Evolutionary conservation across 2,797 vertebrate genomes (phyloP), one percentile per base, ranked within the genome.

Genomic region (Etheostoma perlongum): DNA sequence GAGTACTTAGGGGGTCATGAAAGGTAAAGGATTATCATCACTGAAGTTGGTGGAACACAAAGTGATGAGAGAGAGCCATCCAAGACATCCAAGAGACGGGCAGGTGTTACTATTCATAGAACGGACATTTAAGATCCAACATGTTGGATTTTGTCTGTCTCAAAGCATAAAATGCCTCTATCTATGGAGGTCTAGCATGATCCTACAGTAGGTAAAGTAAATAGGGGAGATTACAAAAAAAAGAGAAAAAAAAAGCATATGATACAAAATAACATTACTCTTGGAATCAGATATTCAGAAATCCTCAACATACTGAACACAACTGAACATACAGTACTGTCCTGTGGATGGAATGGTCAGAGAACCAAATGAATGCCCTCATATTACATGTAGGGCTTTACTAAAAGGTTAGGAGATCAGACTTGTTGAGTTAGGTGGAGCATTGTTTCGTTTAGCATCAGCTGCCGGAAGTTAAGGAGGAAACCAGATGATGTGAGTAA

Each of bases 71-170:
- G 54, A 30, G 46, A 72, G 15, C 6, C 25, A 47, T 53, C 25
- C 6, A 27, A 23, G 8, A 47, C 44, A 72, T 2, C 6, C 12
- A 62, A 27, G 36, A 57, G 27, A 57, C 47, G 21, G 74, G 49
- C 23, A 55, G 66, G 2, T 54, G 27, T 66, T 61, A 69, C 76
- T 66, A 25, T 69, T 72, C 60, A 57, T 60, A 49, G 27, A 42
- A 21, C 9, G 0, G n/a, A 42, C 36, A 59, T 69, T 59, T 63
- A 4, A 55, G 23, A 19, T 47, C 54, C 21, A 63, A 65, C 19
- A 59, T 13, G 21, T 6, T 55, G 40, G 27, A 61, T 47, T 53
- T 53, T 62, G n/a, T 44, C 53, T 42, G 64, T 69, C 36, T 44
- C 7, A 27, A 15, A 62, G 33, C 30, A 49, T 18, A 52, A 49